A percentile compares a stretch with the other conserved stretches of the same genome.
Conservation (phyloP, 2,113 vertebrate genomes). For the Octodon degus region DNA sequence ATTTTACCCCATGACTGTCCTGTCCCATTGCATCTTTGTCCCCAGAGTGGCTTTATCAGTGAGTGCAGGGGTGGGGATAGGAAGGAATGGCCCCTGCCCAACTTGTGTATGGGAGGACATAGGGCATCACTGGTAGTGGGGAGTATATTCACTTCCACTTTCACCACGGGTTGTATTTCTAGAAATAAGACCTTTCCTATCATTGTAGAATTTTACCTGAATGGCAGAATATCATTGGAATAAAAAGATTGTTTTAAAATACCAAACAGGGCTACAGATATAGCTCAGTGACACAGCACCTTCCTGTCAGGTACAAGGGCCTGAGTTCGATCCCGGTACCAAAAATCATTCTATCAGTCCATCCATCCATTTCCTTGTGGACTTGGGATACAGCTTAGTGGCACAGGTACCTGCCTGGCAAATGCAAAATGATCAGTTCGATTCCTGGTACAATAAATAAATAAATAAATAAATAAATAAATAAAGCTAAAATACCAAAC, state of each 20-base stretch:
- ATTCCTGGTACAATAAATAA: too few relatives aligned
- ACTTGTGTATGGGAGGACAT: background rate
- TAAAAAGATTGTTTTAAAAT: background rate
- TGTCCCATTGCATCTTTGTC: background rate
- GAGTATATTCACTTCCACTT: slow-evolving; percentile 17
- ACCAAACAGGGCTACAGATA: background rate
- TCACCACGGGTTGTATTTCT: slow-evolving; percentile 2
- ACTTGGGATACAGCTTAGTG: too few relatives aligned
- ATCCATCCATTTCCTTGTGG: too few relatives aligned
- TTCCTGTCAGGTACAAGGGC: too few relatives aligned
- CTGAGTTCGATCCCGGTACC: too few relatives aligned
- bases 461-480: too few relatives aligned
- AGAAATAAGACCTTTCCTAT: background rate
- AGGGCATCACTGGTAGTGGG: background rate
- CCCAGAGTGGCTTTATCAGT: background rate
- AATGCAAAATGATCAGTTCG: too few relatives aligned
- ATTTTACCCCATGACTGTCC: background rate
- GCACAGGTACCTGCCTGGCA: too few relatives aligned
- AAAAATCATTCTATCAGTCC: too few relatives aligned
- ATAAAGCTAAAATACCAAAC: background rate
- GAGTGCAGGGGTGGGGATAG: background rate
- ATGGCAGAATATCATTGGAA: background rate
- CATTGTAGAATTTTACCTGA: slow-evolving; percentile 15
- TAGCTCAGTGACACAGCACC: too few relatives aligned
- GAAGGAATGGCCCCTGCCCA: background rate